Base-by-base conservation (phyloP, 2,797 vertebrate species). In the Danio kyathit region DNA sequence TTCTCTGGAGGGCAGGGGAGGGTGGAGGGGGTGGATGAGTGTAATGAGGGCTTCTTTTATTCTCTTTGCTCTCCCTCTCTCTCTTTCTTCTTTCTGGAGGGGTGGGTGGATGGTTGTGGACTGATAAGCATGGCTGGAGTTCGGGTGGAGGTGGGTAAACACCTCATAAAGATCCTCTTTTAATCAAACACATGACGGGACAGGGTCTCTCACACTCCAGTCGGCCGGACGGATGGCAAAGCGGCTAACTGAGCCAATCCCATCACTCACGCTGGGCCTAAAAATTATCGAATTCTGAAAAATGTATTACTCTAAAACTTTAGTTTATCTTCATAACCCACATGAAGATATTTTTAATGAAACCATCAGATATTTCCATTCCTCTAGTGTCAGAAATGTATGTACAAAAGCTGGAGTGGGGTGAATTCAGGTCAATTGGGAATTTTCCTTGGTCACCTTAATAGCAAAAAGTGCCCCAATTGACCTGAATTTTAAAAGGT, bases 31-130 rank as follows among this genome's bases (percentile, higher is more conserved):
- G 48, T 88, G 90, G 85, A 84, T 82, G 86, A 86, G 90, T 84
- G 91, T 92, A 94, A 93, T 94, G 93, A 94, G 93, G 91, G 91
- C 92, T 93, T 92, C 93, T 93, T 86, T 94, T 94, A 91, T 95
- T 92, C 93, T 90, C 90, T 88, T 87, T 85, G 82, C 86, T 86
- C 83, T 60, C 86, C 84, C 44, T 85, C 65, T 44, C 52, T 73
- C 79, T 74, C 65, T 88, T 82, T 83, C 83, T 84, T 86, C 84
- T 86, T 82, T 85, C 91, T 91, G 85, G 80, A 88, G 87, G 89
- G 89, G 84, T 90, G 89, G 90, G 90, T 86, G 89, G 87, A 88
- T 89, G 89, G 88, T 89, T 87, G 89, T 83, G 87, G 89, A 87
- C 88, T 86, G 85, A 86, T 82, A 83, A 82, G 82, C 84, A 81